phyloP scores from a whole-genome alignment of 1,140 invertebrate genomes.

The Oppia nitens region DNA sequence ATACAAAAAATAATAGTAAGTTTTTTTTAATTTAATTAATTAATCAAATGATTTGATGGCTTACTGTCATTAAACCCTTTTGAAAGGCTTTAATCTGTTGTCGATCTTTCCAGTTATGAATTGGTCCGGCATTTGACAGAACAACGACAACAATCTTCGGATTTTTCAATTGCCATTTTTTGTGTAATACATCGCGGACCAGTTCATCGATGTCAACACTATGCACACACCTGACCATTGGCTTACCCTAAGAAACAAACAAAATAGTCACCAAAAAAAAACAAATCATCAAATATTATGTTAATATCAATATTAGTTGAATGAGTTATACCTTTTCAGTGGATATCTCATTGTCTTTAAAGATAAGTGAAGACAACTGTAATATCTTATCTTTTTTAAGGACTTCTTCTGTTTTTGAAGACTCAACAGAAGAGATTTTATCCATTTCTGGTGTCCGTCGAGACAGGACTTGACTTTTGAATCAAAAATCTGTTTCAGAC shows the following conservation, averaged over 20 bases:
- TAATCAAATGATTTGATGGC: constrained; percentile 8
- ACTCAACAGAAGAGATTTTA: no score
- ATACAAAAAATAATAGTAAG: not conserved
- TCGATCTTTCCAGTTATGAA: constrained; percentile 16
- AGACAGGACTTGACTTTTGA: no score
- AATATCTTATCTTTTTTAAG: no score
- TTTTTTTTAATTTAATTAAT: not conserved
- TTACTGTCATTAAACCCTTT: constrained; percentile 22
- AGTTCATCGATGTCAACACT: constrained; percentile 17
- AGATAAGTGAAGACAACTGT: no score
- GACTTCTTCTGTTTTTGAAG: no score
- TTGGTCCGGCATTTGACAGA: constrained; percentile 18
- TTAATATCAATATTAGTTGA: no score
- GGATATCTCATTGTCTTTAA: no score
- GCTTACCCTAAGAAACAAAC: constrained; percentile 10
- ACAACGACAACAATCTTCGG: constrained; percentile 22
- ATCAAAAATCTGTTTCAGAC: no score
- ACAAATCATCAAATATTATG: no score
- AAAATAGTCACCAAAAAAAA: no score
- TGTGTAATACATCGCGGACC: constrained; percentile 14
- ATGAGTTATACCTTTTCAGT: no score
- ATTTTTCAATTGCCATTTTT: constrained; percentile 18
- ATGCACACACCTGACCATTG: constrained; percentile 19
- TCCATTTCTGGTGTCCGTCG: no score
- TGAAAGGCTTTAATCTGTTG: constrained; percentile 20